Evolutionary conservation across 2,888 invertebrate genomes (phyloP), one percentile per base, ranked within the genome.

Genomic region (Beris morrisii): DNA sequence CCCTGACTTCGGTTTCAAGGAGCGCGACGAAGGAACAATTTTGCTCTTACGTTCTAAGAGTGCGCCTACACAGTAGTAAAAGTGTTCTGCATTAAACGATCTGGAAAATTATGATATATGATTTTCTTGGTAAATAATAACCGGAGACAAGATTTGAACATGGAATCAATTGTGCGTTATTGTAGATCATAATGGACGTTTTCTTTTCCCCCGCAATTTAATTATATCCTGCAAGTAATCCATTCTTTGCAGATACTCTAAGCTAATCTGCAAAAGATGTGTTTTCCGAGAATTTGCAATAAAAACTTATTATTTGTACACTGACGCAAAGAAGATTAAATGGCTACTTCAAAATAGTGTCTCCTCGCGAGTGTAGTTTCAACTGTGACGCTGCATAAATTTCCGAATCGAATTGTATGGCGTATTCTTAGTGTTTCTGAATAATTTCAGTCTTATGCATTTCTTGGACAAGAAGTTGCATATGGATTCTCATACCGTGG

Each of bases 51-150:
- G 5, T 38, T 38, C 9, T 38, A 38, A 5, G 38, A 38, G 38
- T 38, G 38, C 38, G 38, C 38, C 38, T 38, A 38, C 38, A 38
- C 38, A 38, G 38, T 38, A 38, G 38, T 38, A 38, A 22, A 22
- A 38, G 38, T 38, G 46, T 64, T 68, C 70, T 70, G 67, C 71
- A 70, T 69, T 66, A 68, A 71, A 71, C 71, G 71, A 70, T 64
- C 67, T 71, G 71, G 71, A 71, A 70, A 71, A 71, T 71, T 71
- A 71, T 70, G 71, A 71, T 70, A 69, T 70, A 71, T 70, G 71
- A 69, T 63, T 65, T 28, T 64, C 45, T 45, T 13, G 22, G 22
- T 15, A 50, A 52, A 52, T 22, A 61, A 52, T 50, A 50, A 38
- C 38, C 38, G n/a, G 38, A 61, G 61, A 61, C 43, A 61, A 61